Percentiles rank a stretch among this genome's conserved stretches.
phyloP scores from a whole-genome alignment of 2,113 vertebrate species.

The Ibidorhyncha struthersii region DNA sequence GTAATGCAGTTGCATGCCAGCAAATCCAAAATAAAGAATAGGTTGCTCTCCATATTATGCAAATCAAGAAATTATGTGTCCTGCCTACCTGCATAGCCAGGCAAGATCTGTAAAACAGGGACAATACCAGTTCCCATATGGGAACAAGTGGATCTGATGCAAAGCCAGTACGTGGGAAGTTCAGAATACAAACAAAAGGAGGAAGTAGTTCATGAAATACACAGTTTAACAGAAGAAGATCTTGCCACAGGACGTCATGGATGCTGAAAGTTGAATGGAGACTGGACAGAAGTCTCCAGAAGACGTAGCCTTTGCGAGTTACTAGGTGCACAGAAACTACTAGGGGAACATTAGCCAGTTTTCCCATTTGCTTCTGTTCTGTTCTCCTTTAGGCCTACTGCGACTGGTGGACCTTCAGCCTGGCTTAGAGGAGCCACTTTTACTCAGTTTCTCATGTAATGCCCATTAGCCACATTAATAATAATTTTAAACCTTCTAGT shows the following conservation, averaged over 20 bases:
- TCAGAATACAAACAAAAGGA: not conserved
- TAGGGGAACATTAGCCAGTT: not conserved
- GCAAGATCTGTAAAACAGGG: not conserved
- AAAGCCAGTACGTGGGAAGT: not conserved
- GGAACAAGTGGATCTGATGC: not conserved
- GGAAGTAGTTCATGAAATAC: not conserved
- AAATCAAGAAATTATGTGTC: not conserved
- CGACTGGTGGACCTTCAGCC: not conserved
- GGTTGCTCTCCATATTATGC: not conserved
- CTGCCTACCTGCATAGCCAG: not conserved
- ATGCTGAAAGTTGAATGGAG: not conserved
- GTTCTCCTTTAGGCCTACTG: not conserved
- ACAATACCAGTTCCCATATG: not conserved
- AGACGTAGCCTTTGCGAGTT: not conserved
- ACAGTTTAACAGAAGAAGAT: not conserved
- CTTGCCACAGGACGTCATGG: not conserved
- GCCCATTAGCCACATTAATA: not conserved
- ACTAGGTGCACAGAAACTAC: not conserved
- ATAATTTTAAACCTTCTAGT: not conserved
- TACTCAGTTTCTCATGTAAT: not conserved
- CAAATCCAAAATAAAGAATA: not conserved
- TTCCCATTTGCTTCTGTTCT: not conserved
- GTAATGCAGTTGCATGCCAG: not conserved
- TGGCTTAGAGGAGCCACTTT: not conserved
- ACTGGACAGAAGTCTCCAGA: not conserved